Percentiles rank a stretch among this genome's conserved stretches.
These are phyloP conservation scores for Actinemys pallida DNA, from an alignment of 2,113 vertebrate genomes.

Conservation along the genomic window DNA sequence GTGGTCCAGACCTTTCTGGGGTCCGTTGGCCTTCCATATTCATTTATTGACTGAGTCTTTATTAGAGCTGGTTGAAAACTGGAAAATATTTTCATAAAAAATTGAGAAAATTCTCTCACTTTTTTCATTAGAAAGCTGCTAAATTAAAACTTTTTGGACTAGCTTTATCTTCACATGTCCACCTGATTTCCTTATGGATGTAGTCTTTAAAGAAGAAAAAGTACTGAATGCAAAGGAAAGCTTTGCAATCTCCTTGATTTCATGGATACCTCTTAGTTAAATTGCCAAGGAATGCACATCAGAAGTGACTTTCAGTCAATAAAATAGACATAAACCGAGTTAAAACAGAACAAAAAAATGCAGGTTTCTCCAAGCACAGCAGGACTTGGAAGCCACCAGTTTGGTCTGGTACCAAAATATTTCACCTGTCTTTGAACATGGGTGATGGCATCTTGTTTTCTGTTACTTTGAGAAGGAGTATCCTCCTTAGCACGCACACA, in stretches of 20 bases:
- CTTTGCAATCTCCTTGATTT: neutral
- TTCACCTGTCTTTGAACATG: slow-evolving; percentile 10
- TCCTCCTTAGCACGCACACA: neutral
- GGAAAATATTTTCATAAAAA: neutral
- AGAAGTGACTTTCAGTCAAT: neutral
- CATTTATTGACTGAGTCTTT: slow-evolving; percentile 29
- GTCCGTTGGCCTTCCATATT: neutral
- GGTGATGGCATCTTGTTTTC: slow-evolving; percentile 16
- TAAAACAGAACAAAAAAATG: neutral
- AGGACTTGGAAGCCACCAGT: neutral
- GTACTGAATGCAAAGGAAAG: slow-evolving; percentile 8
- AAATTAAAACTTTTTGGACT: slow-evolving; percentile 31
- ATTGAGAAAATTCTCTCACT: neutral
- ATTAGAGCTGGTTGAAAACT: slow-evolving; percentile 14
- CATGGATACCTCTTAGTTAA: neutral
- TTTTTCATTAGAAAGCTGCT: slow-evolving; percentile 6
- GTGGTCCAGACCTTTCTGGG: neutral
- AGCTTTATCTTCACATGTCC: neutral
- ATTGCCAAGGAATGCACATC: neutral
- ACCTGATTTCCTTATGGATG: slow-evolving; percentile 37
- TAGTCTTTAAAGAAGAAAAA: slow-evolving; percentile 25
- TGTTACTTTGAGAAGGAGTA: neutral
- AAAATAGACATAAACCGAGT: neutral
- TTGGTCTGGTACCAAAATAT: neutral
- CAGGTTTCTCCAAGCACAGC: neutral